Base-by-base conservation (phyloP, 2,888 invertebrate species). In the Meta bourneti region DNA sequence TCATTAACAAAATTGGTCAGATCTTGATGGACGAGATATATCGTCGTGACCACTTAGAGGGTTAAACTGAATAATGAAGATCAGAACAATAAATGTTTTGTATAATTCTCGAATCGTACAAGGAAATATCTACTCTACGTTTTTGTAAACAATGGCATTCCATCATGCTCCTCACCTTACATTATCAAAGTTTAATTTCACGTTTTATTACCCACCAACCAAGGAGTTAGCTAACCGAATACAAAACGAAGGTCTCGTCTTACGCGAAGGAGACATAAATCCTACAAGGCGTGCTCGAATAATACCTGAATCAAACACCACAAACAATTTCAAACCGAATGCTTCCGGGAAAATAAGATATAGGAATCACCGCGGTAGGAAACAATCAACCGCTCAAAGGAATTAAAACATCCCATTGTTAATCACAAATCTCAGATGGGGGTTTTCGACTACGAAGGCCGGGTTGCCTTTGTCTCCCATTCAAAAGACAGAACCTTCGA, bases 341-440 rank as follows among this genome's bases (percentile, higher is more conserved):
- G 48, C 74, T 20, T 48, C 48, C 74, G 74, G 20, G 6, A n/a
- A 19, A 70, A 74, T 74, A 11, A 34, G 20, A 11, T 19, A 74
- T 19, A 19, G 6, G 8, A 61, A 70, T 70, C 11, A 51, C 13
- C 69, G 13, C 61, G 51, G 71, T 49, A 79, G 69, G 79, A 78
- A 20, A 79, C 72, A 79, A 80, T 54, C 52, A 79, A 80, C 49
- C 19, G 19, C 48, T 72, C 34, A 61, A 72, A 71, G 20, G 87
- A 71, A 80, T 87, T 87, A 87, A 87, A 87, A 79, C 72, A 78
- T 87, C 79, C 87, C 20, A 87, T 87, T 87, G 87, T 87, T 87
- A 54, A 87, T 87, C 69, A n/a, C 75, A 75, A 84, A 75, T 20
- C 84, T 19, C 69, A 74, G 84, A 54, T 75, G 85, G 77, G 61